Conservation (phyloP, 2,113 vertebrate species). For the Climacteris rufus region DNA sequence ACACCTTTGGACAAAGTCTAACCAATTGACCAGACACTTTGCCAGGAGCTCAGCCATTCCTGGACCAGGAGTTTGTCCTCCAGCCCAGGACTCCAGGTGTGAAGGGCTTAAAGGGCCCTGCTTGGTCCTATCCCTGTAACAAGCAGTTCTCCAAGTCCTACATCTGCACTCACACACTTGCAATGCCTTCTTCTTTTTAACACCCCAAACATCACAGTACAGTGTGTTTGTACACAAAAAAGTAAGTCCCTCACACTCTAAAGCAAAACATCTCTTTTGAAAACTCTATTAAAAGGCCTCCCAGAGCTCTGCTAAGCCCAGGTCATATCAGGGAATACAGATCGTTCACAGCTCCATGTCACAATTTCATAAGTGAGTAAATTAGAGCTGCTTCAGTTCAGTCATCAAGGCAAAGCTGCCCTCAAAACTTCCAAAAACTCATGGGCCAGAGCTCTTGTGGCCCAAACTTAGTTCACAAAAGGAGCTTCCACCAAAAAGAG, state of each 20-base stretch:
- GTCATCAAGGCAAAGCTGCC: background rate
- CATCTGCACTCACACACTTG: background rate
- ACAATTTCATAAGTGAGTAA: background rate
- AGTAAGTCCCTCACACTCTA: background rate
- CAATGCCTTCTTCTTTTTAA: background rate
- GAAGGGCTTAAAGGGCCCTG: background rate
- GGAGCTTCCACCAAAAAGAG: background rate
- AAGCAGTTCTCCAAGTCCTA: background rate
- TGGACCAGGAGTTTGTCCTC: background rate
- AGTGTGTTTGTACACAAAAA: background rate
- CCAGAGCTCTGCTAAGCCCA: background rate
- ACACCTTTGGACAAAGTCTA: background rate
- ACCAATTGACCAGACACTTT: background rate
- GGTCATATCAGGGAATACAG: rapidly evolving
- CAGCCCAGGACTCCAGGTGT: background rate
- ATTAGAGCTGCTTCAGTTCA: background rate
- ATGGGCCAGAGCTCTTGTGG: background rate
- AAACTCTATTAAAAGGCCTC: background rate
- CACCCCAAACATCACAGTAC: too few relatives aligned
- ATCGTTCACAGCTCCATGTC: background rate
- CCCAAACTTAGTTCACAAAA: background rate
- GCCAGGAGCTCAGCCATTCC: background rate
- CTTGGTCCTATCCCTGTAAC: background rate
- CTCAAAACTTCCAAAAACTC: background rate
- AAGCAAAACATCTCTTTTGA: background rate